Conservation (phyloP, 2,888 invertebrate species). For the Xiphydria camelus region DNA sequence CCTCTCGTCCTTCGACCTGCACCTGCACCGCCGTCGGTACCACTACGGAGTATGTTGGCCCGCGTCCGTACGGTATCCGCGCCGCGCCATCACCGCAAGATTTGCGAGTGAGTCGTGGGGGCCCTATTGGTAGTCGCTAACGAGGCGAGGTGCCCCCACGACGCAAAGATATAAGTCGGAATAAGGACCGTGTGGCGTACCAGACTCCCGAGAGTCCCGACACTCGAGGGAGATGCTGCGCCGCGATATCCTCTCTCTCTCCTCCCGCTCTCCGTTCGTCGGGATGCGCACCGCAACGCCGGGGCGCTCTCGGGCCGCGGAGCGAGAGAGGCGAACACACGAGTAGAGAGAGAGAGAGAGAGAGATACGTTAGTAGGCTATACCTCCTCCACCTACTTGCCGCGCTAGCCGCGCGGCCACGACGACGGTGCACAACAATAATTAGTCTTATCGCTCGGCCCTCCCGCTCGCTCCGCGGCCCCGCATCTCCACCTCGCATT, state of each 20-base stretch:
- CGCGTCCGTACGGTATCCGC: too few species aligned
- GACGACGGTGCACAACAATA: conserved; percentile 37
- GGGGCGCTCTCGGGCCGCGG: conserved; percentile 21
- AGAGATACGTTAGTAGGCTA: conserved; percentile 3
- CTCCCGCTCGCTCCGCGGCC: too few species aligned
- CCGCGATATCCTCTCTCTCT: conserved; percentile 46
- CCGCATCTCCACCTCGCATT: too few species aligned
- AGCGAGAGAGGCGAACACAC: conserved; percentile 1
- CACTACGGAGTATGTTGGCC: too few species aligned
- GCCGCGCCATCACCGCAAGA: too few species aligned
- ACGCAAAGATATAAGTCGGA: conserved; percentile 14
- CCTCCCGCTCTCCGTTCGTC: conserved; percentile 22
- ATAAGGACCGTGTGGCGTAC: conserved; percentile 39
- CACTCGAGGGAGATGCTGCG: conserved; percentile 49
- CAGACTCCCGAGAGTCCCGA: conserved; percentile 33
- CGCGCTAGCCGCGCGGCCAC: conserved; percentile 9
- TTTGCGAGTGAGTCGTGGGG: conserved; percentile 18
- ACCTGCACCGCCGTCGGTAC: too few species aligned
- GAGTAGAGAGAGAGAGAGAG: conserved; percentile 2
- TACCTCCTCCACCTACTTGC: conserved; percentile 24
- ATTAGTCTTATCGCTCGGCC: conserved; percentile 49
- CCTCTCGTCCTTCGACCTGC: too few species aligned
- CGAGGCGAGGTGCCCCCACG: conserved; percentile 33
- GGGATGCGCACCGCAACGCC: conserved; percentile 35
- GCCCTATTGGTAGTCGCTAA: conserved; percentile 50